Evolutionary conservation across 2,888 invertebrate genomes (phyloP).

Genomic region (Temnothorax unifasciatus): DNA sequence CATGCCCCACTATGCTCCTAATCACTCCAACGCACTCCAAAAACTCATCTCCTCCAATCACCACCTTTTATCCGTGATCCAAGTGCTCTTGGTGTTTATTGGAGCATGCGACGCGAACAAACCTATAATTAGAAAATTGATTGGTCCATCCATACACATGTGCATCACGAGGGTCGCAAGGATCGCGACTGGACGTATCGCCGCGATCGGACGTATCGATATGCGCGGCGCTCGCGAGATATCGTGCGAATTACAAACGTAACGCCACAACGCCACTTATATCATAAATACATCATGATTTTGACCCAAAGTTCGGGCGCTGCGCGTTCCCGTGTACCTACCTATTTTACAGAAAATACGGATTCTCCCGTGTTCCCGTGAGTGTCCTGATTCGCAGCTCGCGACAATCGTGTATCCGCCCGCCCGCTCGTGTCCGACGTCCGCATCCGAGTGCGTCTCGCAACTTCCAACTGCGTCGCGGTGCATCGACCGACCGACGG

Average conservation of each 20-base stretch:
- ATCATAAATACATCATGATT: slow-evolving; percentile 50
- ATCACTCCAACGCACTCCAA: too few species aligned
- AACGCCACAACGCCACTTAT: slow-evolving; percentile 57
- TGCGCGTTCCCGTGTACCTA: not conserved
- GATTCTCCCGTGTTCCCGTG: not conserved
- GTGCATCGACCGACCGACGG: not conserved
- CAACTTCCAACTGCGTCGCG: slow-evolving; percentile 4
- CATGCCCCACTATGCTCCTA: too few species aligned
- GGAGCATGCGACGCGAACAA: too few species aligned
- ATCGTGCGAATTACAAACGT: slow-evolving; percentile 65
- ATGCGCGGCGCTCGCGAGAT: slow-evolving; percentile 52
- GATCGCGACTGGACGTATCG: slow-evolving; percentile 4
- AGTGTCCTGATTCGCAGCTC: not conserved
- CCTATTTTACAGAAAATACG: not conserved
- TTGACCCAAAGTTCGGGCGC: not conserved
- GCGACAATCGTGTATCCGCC: not conserved
- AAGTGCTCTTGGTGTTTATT: too few species aligned
- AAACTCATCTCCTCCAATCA: too few species aligned
- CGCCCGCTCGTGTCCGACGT: not conserved
- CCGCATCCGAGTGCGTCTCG: not conserved
- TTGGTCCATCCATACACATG: too few species aligned
- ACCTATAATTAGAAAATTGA: too few species aligned
- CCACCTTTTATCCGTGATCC: too few species aligned
- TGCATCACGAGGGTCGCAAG: not conserved
- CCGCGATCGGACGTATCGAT: too few species aligned